Conservation (phyloP, 2,113 vertebrate species). For the Rhegmatorhina hoffmannsi region DNA sequence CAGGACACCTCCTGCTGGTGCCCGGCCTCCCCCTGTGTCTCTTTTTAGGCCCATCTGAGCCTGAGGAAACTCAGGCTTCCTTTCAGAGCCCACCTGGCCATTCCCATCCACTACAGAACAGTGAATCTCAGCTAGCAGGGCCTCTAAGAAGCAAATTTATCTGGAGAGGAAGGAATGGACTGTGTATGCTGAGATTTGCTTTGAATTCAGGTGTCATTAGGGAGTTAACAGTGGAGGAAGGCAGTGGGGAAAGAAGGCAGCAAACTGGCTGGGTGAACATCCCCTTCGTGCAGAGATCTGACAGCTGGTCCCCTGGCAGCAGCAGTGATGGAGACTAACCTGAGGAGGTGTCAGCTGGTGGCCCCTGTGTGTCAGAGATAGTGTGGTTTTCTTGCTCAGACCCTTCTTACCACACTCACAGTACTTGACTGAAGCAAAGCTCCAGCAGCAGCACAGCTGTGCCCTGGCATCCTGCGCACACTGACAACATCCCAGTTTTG, state of each 20-base stretch:
- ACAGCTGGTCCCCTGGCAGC: neutral
- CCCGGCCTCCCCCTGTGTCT: neutral
- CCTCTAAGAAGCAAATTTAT: neutral
- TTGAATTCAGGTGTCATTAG: neutral
- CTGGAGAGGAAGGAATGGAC: neutral
- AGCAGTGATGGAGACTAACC: neutral
- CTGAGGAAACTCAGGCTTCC: neutral
- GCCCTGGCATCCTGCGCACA: rapidly evolving
- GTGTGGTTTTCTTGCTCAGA: neutral
- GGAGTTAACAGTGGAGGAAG: neutral
- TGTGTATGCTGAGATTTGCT: neutral
- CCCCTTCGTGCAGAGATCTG: rapidly evolving
- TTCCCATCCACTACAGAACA: neutral
- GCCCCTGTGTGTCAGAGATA: rapidly evolving
- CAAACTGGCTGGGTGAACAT: neutral
- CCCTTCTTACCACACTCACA: rapidly evolving
- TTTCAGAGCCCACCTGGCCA: neutral
- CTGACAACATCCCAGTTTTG: rapidly evolving
- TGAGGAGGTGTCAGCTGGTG: neutral
- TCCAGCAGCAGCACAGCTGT: neutral
- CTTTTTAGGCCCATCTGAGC: neutral
- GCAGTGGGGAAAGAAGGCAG: neutral
- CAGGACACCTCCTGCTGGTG: neutral
- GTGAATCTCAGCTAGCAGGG: neutral
- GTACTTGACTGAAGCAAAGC: rapidly evolving